Percentiles rank a stretch among this genome's conserved stretches.
Evolutionary conservation across 2,113 vertebrate genomes (phyloP).

Genomic region (Choloepus hoffmanni): DNA sequence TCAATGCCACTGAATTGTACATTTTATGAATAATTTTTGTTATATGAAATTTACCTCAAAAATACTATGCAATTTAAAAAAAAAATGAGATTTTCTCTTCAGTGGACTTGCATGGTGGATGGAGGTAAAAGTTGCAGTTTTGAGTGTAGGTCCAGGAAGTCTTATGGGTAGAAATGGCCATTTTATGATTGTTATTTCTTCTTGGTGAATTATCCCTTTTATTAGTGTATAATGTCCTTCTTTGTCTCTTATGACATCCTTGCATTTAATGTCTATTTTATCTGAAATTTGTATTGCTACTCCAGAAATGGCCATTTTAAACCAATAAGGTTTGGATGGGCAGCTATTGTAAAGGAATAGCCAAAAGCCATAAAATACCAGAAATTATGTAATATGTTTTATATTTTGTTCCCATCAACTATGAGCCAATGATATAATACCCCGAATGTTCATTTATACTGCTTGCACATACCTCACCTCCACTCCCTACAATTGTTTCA

Average conservation of each 20-base stretch:
- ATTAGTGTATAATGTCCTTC: too few relatives aligned
- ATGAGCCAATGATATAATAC: background rate
- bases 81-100: background rate
- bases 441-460: background rate
- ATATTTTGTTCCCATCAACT: background rate
- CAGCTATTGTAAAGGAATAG: background rate
- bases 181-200: too few relatives aligned
- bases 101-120: background rate
- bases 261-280: too few relatives aligned
- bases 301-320: background rate
- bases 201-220: too few relatives aligned
- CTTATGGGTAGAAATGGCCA: too few relatives aligned
- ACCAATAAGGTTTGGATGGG: background rate
- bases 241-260: too few relatives aligned
- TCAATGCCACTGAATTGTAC: too few relatives aligned
- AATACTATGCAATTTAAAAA: background rate
- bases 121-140: background rate
- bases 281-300: too few relatives aligned
- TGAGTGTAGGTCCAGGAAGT: background rate
- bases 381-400: background rate
- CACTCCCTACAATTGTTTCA: background rate
- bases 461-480: rapidly evolving
- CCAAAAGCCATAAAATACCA: background rate
- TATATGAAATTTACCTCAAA: too few relatives aligned
- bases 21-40: too few relatives aligned